These are phyloP conservation scores for Sitophilus oryzae DNA, from an alignment of 1,140 invertebrate genomes.

Conservation along the genomic window DNA sequence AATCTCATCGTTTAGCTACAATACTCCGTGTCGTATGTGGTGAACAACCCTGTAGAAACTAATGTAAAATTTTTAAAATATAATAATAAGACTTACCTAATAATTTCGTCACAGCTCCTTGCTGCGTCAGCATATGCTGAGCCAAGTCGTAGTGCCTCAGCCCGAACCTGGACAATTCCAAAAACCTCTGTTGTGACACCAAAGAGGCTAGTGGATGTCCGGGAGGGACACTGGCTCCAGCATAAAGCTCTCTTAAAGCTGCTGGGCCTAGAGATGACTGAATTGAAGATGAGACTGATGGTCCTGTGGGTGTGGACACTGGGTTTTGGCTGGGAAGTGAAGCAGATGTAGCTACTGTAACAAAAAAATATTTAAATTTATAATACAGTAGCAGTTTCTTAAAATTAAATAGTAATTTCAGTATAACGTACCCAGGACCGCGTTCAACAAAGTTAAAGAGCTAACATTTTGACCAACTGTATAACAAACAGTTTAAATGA, in stretches of 20 bases:
- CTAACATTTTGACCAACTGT: neutral
- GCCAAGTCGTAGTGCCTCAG: conserved; percentile 83
- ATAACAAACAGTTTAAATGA: no score
- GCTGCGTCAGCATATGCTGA: conserved; percentile 79
- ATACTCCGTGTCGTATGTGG: no score
- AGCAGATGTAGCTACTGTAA: conserved; percentile 39
- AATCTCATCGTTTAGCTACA: no score
- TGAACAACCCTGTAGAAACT: no score
- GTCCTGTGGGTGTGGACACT: conserved; percentile 24
- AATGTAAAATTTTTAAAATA: no score
- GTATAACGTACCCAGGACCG: neutral
- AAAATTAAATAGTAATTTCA: conserved; percentile 1
- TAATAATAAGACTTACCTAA: conserved; percentile 59
- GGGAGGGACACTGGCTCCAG: conserved; percentile 46
- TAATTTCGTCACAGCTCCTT: conserved; percentile 87
- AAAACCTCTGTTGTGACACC: conserved; percentile 65
- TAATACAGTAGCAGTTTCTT: neutral
- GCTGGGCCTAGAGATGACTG: conserved; percentile 35
- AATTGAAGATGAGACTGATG: conserved; percentile 24
- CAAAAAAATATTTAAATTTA: conserved; percentile 5
- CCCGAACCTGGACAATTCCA: conserved; percentile 77
- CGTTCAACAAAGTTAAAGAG: neutral
- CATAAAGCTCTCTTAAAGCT: conserved; percentile 44
- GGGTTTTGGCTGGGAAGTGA: conserved; percentile 32
- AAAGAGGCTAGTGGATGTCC: conserved; percentile 60